Evolutionary conservation across 2,797 vertebrate genomes (phyloP).

Genomic region (Acanthurus leucopareius): DNA sequence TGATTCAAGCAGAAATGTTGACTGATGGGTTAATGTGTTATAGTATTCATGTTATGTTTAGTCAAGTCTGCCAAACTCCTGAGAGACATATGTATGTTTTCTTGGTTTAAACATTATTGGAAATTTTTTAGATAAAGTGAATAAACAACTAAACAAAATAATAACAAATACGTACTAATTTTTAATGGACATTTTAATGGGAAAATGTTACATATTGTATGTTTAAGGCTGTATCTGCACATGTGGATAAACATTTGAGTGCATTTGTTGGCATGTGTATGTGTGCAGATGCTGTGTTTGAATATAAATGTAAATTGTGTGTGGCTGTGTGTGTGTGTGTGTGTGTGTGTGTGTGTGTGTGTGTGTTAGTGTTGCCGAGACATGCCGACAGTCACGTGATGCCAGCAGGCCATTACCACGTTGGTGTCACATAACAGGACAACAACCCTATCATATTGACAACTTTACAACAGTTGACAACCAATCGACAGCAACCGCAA

Average conservation of each 20-base stretch:
- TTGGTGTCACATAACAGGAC: constrained; percentile 61
- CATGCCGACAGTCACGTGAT: constrained; percentile 66
- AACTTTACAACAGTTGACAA: constrained; percentile 72
- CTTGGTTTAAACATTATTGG: no score
- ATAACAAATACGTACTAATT: no score
- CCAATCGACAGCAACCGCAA: constrained; percentile 46
- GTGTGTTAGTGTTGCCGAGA: not conserved
- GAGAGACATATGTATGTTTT: no score
- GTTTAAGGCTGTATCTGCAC: not conserved
- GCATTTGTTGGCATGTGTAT: not conserved
- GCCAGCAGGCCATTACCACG: constrained; percentile 61
- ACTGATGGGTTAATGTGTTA: no score
- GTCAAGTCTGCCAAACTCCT: no score
- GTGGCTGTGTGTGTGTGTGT: constrained; percentile 15
- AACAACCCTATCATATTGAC: constrained; percentile 61
- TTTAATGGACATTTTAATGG: no score
- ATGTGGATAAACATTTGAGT: not conserved
- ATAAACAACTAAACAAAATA: no score
- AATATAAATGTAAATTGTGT: constrained; percentile 28
- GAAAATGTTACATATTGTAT: no score
- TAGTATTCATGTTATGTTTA: no score
- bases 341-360: constrained; percentile 20
- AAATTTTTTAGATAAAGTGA: no score
- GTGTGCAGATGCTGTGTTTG: not conserved
- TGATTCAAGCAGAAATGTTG: no score